These are phyloP conservation scores for Muscicapa adusta DNA, from an alignment of 2,113 vertebrate species.

Conservation along the genomic window DNA sequence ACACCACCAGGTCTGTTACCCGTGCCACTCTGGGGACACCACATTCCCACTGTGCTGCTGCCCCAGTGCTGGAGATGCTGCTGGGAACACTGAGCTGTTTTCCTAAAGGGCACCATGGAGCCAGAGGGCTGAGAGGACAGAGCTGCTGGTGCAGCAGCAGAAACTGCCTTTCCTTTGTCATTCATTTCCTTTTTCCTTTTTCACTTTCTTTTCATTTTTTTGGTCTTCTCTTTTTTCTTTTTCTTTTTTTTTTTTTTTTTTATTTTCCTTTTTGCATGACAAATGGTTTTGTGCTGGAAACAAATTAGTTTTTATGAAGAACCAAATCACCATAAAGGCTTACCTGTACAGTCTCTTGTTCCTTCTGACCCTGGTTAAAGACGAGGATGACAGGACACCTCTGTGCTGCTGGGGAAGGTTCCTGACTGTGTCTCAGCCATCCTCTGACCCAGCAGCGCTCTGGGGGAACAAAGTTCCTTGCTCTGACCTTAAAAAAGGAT, in stretches of 20 bases:
- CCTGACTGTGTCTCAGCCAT: not conserved
- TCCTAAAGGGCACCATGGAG: fast-evolving
- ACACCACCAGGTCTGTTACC: not conserved
- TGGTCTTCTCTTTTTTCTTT: not conserved
- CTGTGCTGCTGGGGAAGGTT: not conserved
- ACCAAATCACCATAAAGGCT: not conserved
- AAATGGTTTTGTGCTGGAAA: not conserved
- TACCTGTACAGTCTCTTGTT: not conserved
- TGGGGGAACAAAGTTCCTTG: not conserved
- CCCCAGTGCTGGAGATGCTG: fast-evolving
- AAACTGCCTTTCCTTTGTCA: not conserved
- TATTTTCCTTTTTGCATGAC: not conserved
- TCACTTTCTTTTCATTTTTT: not conserved
- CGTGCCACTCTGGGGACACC: fast-evolving
- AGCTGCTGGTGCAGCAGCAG: not conserved
- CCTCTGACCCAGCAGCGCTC: not conserved
- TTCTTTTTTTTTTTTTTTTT: too few species aligned
- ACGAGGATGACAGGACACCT: not conserved
- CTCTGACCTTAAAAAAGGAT: not conserved
- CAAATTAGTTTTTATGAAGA: not conserved
- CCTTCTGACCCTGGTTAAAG: not conserved
- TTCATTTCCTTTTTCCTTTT: not conserved
- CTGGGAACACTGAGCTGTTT: not conserved
- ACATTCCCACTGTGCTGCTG: not conserved
- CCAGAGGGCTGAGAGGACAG: not conserved